Percentiles rank a stretch among this genome's conserved stretches.
These are phyloP conservation scores for Myiozetetes cayanensis DNA, from an alignment of 2,113 vertebrate genomes.

Conservation along the genomic window DNA sequence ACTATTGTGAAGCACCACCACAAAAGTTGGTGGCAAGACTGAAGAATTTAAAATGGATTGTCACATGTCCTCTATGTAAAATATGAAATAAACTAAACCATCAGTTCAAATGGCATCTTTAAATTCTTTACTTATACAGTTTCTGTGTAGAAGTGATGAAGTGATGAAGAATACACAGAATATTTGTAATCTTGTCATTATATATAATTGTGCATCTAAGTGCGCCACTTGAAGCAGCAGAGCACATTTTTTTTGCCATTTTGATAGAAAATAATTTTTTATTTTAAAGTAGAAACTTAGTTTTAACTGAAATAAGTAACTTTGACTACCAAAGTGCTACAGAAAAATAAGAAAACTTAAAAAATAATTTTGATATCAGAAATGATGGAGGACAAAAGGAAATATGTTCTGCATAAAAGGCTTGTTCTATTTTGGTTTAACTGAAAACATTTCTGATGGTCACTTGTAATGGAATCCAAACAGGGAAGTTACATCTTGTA, in stretches of 20 bases:
- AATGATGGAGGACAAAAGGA: background rate
- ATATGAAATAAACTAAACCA: background rate
- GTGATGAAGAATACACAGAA: background rate
- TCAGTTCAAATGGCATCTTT: background rate
- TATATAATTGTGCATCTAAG: background rate
- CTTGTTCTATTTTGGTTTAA: background rate
- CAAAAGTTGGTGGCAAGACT: background rate
- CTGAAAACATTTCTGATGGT: background rate
- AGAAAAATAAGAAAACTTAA: background rate
- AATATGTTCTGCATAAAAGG: rapidly evolving
- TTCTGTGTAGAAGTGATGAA: background rate
- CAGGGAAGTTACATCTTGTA: rapidly evolving
- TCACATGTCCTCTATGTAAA: background rate
- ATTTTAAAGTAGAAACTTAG: background rate
- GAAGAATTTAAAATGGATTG: background rate
- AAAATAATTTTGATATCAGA: rapidly evolving
- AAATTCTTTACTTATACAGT: background rate
- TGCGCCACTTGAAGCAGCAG: background rate
- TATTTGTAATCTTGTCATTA: background rate
- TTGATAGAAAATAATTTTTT: background rate
- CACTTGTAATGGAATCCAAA: background rate
- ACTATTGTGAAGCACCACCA: background rate
- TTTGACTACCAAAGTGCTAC: background rate
- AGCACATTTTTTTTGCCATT: background rate
- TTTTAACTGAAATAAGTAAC: background rate